A percentile compares a stretch with the other conserved stretches of the same genome.
These are phyloP conservation scores for Gallinago stenura DNA, from an alignment of 2,797 vertebrate genomes.

Conservation along the genomic window DNA sequence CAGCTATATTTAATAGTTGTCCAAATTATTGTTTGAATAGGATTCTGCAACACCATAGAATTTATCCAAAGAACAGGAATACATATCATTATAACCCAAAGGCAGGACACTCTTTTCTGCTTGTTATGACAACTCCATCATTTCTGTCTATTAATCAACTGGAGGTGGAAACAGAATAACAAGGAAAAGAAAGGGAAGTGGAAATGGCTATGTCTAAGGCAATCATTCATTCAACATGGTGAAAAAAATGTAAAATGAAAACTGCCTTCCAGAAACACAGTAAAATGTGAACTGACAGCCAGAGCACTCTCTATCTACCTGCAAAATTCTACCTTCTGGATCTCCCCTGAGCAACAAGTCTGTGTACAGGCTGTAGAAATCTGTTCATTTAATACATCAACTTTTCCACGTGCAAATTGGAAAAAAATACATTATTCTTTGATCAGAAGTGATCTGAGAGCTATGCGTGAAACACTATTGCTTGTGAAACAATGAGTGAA, in stretches of 20 bases:
- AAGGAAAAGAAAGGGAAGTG: constrained; percentile 1
- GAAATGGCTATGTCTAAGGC: background rate
- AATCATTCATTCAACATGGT: background rate
- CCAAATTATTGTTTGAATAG: background rate
- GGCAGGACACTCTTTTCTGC: background rate
- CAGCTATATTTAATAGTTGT: background rate
- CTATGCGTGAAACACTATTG: background rate
- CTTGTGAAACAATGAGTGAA: too few species aligned
- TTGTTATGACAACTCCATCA: constrained; percentile 3
- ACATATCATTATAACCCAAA: background rate
- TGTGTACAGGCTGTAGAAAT: background rate
- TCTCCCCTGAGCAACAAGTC: background rate
- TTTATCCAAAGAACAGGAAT: background rate
- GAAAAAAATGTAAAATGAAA: background rate
- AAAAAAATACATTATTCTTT: background rate
- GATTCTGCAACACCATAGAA: background rate
- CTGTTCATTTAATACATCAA: background rate
- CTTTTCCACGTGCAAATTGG: background rate
- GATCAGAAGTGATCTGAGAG: background rate
- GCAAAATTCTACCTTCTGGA: background rate
- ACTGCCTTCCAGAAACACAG: background rate
- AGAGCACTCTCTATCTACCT: background rate
- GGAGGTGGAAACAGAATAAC: background rate
- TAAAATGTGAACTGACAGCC: background rate
- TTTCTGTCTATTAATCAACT: background rate